Evolutionary conservation across 2,113 vertebrate species (phyloP).

Genomic region (Podarcis muralis): DNA sequence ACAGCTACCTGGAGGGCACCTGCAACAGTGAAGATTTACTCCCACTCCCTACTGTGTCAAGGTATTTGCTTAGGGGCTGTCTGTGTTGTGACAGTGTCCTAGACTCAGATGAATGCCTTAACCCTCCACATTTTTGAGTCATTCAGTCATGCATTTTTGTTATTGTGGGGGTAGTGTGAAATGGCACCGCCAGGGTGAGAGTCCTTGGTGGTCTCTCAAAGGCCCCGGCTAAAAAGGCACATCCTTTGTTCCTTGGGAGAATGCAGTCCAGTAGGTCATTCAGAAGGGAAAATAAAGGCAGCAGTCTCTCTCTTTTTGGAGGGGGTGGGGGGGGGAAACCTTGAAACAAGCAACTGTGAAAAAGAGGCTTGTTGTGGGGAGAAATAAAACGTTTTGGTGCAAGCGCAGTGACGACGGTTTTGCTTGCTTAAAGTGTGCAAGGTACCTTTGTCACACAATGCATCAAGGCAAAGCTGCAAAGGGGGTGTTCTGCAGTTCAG

Average conservation of each 20-base stretch:
- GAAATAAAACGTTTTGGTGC: constrained; percentile 78
- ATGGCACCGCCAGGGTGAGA: constrained; percentile 80
- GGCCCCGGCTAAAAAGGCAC: constrained; percentile 87
- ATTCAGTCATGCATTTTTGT: constrained; percentile 88
- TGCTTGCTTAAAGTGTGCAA: background rate
- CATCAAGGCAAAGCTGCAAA: constrained; percentile 30
- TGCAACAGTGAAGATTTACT: constrained; percentile 69
- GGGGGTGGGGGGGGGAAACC: constrained; percentile 70
- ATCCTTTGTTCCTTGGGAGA: constrained; percentile 92
- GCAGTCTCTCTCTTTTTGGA: constrained; percentile 65
- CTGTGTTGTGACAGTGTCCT: constrained; percentile 84
- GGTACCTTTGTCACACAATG: constrained; percentile 25
- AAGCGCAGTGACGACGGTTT: constrained; percentile 79
- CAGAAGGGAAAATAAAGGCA: constrained; percentile 85
- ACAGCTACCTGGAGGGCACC: constrained; percentile 57
- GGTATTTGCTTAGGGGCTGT: constrained; percentile 80
- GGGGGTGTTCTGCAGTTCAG: no score
- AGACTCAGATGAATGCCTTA: constrained; percentile 79
- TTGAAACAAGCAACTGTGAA: constrained; percentile 67
- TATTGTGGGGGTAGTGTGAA: constrained; percentile 85
- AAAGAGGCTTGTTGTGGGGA: constrained; percentile 22
- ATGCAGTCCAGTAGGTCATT: constrained; percentile 87
- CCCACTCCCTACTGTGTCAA: constrained; percentile 53
- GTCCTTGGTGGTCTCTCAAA: constrained; percentile 93
- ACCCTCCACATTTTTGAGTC: constrained; percentile 84